Percentiles rank a stretch among this genome's conserved stretches.
phyloP scores from a whole-genome alignment of 2,113 vertebrate species.

The Salvelinus sp. region DNA sequence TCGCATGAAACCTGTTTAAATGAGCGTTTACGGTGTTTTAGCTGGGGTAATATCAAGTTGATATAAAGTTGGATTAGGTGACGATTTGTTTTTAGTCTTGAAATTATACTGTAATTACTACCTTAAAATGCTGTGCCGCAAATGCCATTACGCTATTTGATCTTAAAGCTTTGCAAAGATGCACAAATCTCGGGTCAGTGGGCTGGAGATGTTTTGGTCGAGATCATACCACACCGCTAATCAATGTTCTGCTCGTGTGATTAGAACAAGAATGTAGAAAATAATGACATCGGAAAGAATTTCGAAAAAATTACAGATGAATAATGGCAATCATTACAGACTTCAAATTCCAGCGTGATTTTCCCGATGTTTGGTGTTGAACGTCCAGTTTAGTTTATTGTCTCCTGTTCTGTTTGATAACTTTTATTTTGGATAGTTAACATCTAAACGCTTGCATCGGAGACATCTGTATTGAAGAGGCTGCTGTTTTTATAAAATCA shows the following conservation, averaged over 20 bases:
- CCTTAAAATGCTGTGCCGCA: constrained; percentile 10
- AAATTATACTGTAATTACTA: constrained; percentile 26
- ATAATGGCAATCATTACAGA: constrained; percentile 15
- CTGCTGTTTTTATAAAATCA: background rate
- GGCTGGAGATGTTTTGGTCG: constrained; percentile 33
- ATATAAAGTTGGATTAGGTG: background rate
- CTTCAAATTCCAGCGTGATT: constrained; percentile 23
- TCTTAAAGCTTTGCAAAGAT: constrained; percentile 41
- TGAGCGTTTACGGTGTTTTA: constrained; percentile 5
- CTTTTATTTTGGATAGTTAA: constrained; percentile 11
- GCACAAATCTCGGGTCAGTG: constrained; percentile 39
- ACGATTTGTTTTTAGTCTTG: constrained; percentile 16
- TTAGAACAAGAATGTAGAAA: constrained; percentile 32
- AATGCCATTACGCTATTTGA: constrained; percentile 40
- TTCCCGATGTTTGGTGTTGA: constrained; percentile 2
- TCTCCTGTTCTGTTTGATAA: constrained; percentile 18
- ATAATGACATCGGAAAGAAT: constrained; percentile 38
- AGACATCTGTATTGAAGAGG: background rate
- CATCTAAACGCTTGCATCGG: constrained; percentile 5
- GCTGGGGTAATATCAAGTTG: constrained; percentile 2
- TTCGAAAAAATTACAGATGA: constrained; percentile 23
- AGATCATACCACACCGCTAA: constrained; percentile 33
- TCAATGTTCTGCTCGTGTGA: constrained; percentile 38
- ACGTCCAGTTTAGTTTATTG: constrained; percentile 21
- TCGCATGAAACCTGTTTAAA: constrained; percentile 19